Evolutionary conservation across 2,888 invertebrate genomes (phyloP), one percentile per base, ranked within the genome.

Genomic region (Orthonevra nobilis): DNA sequence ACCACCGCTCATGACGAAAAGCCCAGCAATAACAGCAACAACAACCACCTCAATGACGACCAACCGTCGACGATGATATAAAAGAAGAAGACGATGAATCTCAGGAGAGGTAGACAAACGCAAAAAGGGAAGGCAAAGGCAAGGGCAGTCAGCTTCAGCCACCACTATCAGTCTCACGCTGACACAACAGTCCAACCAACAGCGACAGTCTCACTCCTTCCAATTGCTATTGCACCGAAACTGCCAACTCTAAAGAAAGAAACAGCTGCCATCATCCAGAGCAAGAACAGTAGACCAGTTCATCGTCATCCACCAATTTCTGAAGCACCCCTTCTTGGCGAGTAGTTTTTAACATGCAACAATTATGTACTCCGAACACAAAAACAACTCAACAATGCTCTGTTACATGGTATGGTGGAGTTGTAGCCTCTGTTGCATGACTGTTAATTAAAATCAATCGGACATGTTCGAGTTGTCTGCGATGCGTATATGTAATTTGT

Each of bases 1-100:
- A 79, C 79, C 72, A 79, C 79, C 50, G 40, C 61, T 66, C 70
- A 66, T 66, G 61, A 75, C 63, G 50, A 63, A 14, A 20, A 17
- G 15, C 10, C 26, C 2, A 54, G 44, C 10, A 38, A 48, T 14
- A 56, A 30, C 20, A 42, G 48, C 15, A 61, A 66, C 28, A 17
- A 34, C 26, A 23, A 44, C 40, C 26, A 20, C 34, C 56, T 32
- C 42, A n/a, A 19, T 28, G 70, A 28, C 58, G 36, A 52, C 44
- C 44, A 12, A 58, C 42, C 23, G 26, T 23, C 23, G 36, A 69
- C 17, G 42, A 50, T 19, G 68, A 69, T 48, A 26, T 61, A 32
- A n/a, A 44, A 14, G 36, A 60, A 42, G 50, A 69, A 42, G 46
- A 54, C 19, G 38, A 38, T 63, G 38, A 64, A 63, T 30, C 15